These are phyloP conservation scores for Margarornis squamiger DNA, from an alignment of 2,797 vertebrate genomes.

Conservation along the genomic window DNA sequence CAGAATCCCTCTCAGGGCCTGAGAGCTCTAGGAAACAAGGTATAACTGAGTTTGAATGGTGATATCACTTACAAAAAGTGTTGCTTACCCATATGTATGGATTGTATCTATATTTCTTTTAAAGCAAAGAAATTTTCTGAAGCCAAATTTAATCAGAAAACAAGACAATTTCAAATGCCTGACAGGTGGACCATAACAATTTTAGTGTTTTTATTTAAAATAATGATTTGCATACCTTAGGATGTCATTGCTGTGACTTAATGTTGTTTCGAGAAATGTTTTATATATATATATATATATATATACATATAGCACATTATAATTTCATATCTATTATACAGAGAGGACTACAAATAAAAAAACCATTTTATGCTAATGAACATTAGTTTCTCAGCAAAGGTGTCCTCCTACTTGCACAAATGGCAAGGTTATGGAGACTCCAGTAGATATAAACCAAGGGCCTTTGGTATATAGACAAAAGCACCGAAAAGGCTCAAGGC, in stretches of 20 bases:
- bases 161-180: background rate
- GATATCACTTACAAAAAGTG: background rate
- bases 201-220: background rate
- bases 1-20: background rate
- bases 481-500: background rate
- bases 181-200: background rate
- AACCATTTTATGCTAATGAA: background rate
- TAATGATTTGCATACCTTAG: background rate
- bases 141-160: background rate
- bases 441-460: background rate
- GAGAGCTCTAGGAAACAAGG: background rate
- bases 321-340: background rate
- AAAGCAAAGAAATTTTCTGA: background rate
- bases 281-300: background rate
- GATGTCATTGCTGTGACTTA: background rate
- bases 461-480: background rate
- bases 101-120: background rate
- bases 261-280: background rate
- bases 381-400: background rate
- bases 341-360: background rate
- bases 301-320: rapidly evolving
- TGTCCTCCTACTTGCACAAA: background rate
- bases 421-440: background rate
- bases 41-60: background rate
- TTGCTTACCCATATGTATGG: background rate